phyloP scores from a whole-genome alignment of 1,140 invertebrate species.

The Habropoda laboriosa region DNA sequence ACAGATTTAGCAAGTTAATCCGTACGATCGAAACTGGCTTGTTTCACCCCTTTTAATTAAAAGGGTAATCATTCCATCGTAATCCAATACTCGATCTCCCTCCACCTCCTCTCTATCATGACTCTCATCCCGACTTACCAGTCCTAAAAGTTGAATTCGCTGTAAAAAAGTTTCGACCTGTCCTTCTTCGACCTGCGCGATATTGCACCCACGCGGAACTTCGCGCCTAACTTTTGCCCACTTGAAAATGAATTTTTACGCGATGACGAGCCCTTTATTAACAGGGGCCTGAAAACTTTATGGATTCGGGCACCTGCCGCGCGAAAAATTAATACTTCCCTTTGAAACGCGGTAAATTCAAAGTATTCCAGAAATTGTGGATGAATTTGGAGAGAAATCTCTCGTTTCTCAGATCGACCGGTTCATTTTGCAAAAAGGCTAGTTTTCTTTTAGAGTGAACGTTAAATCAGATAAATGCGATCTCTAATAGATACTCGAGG shows the following conservation, averaged over 20 bases:
- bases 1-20: slow-evolving; percentile 62
- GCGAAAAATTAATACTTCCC: neutral
- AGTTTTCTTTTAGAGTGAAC: no score
- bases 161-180: slow-evolving; percentile 47
- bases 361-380: no score
- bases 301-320: neutral
- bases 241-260: slow-evolving; percentile 21
- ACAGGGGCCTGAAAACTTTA: neutral
- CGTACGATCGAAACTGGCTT: slow-evolving; percentile 46
- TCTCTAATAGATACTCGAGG: no score
- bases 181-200: no score
- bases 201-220: no score
- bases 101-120: slow-evolving; percentile 17
- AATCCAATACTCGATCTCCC: slow-evolving; percentile 63
- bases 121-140: slow-evolving; percentile 4
- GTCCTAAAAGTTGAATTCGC: slow-evolving; percentile 59
- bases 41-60: slow-evolving; percentile 59
- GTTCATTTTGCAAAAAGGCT: no score
- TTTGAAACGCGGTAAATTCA: neutral
- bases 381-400: no score
- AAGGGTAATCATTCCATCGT: slow-evolving; percentile 66
- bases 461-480: no score
- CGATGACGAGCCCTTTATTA: neutral
- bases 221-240: neutral
- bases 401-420: no score